Conservation (phyloP, 2,888 invertebrate genomes). For the Pheosia tremula region DNA sequence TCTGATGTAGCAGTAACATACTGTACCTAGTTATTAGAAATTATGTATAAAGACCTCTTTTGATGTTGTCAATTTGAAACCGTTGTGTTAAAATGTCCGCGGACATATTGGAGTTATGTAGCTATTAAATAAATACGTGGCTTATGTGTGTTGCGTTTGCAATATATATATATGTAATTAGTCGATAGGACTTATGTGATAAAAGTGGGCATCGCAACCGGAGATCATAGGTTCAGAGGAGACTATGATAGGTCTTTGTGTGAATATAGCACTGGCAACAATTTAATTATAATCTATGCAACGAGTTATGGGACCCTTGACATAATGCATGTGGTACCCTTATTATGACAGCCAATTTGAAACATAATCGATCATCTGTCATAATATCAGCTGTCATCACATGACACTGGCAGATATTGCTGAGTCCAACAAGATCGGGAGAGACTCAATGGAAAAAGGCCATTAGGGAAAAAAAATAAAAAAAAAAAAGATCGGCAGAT, state of each 20-base stretch:
- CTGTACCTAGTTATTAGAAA: slow-evolving; percentile 52
- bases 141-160: slow-evolving; percentile 67
- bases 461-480: too few species aligned
- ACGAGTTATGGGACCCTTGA: neutral
- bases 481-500: too few species aligned
- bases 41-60: slow-evolving; percentile 72
- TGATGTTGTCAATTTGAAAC: slow-evolving; percentile 76
- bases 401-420: too few species aligned
- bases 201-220: slow-evolving; percentile 42
- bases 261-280: neutral
- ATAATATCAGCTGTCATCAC: too few species aligned
- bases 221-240: slow-evolving; percentile 32
- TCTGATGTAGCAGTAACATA: slow-evolving; percentile 72
- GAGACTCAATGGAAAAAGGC: too few species aligned
- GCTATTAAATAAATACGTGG: slow-evolving; percentile 63
- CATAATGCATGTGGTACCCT: too few species aligned
- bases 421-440: too few species aligned
- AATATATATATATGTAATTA: slow-evolving; percentile 52
- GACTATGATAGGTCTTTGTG: neutral
- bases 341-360: too few species aligned
- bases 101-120: slow-evolving; percentile 52
- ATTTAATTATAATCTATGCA: neutral
- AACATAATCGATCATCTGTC: too few species aligned
- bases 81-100: slow-evolving; percentile 54
- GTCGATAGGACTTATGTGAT: slow-evolving; percentile 35